Conservation (phyloP, 2,888 invertebrate genomes). For the Allygus modestus region DNA sequence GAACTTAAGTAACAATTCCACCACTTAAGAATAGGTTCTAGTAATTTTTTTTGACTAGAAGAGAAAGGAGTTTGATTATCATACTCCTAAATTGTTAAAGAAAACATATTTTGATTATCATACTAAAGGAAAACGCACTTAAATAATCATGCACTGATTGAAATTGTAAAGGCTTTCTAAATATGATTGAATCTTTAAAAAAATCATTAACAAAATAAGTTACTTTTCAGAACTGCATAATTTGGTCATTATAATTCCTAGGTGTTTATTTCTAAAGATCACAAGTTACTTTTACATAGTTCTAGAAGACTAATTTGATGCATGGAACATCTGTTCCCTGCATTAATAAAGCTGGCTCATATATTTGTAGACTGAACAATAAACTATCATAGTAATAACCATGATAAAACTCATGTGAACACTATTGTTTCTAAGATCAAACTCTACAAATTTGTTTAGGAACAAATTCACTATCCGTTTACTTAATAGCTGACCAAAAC, state of each 20-base stretch:
- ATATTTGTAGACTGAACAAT: not conserved
- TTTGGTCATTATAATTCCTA: not conserved
- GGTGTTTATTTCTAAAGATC: not conserved
- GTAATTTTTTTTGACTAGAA: too few species aligned
- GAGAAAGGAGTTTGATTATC: too few species aligned
- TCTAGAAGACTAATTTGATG: not conserved
- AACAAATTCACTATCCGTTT: not conserved
- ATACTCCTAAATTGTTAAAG: too few species aligned
- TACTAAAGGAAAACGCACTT: too few species aligned
- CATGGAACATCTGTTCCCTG: not conserved
- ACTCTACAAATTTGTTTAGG: not conserved
- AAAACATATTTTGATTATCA: too few species aligned
- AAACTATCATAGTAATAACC: not conserved
- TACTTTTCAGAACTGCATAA: too few species aligned
- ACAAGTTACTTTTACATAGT: not conserved
- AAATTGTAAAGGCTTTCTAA: too few species aligned
- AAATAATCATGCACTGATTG: too few species aligned
- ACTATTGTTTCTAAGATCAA: not conserved
- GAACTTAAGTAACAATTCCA: too few species aligned
- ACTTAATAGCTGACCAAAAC: slow-evolving; percentile 65
- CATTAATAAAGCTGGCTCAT: not conserved
- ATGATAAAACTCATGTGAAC: not conserved
- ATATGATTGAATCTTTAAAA: too few species aligned
- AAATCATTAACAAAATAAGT: too few species aligned
- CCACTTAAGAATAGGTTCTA: too few species aligned